A percentile compares a stretch with the other conserved stretches of the same genome.
phyloP scores from a whole-genome alignment of 2,113 vertebrate genomes.

The Pipra filicauda region DNA sequence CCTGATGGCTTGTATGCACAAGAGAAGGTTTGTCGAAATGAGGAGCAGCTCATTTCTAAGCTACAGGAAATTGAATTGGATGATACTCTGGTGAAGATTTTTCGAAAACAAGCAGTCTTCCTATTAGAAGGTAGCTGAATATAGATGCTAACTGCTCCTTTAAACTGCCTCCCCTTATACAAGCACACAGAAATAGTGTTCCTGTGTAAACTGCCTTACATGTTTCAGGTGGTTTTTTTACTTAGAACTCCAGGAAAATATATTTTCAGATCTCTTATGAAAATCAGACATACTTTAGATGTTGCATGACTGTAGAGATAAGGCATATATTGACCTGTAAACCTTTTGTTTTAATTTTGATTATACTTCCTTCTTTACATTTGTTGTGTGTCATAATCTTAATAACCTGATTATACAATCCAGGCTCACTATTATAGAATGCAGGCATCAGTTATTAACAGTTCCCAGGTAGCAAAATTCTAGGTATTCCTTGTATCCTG shows the following conservation, averaged over 20 bases:
- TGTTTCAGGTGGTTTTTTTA: neutral
- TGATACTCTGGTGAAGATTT: constrained; percentile 90
- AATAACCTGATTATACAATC: neutral
- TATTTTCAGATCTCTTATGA: neutral
- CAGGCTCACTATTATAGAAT: neutral
- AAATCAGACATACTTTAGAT: neutral
- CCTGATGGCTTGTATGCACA: constrained; percentile 95
- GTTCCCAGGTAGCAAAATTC: neutral
- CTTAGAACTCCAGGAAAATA: neutral
- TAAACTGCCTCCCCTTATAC: neutral
- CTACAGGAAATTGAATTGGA: constrained; percentile 91
- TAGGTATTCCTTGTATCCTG: neutral
- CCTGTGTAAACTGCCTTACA: neutral
- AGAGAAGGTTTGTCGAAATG: constrained; percentile 92
- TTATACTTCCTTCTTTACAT: neutral
- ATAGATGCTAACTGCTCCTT: constrained; percentile 17
- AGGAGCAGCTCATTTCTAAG: constrained; percentile 92
- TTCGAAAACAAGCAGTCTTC: constrained; percentile 92
- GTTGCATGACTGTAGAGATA: neutral
- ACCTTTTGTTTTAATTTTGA: neutral
- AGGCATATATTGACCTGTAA: neutral
- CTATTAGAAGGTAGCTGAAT: constrained; percentile 88
- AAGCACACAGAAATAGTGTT: neutral
- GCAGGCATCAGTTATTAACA: neutral
- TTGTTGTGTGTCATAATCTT: neutral